A percentile compares a stretch with the other conserved stretches of the same genome.
phyloP scores from a whole-genome alignment of 2,797 vertebrate genomes.

The Hoplostethus mediterraneus region DNA sequence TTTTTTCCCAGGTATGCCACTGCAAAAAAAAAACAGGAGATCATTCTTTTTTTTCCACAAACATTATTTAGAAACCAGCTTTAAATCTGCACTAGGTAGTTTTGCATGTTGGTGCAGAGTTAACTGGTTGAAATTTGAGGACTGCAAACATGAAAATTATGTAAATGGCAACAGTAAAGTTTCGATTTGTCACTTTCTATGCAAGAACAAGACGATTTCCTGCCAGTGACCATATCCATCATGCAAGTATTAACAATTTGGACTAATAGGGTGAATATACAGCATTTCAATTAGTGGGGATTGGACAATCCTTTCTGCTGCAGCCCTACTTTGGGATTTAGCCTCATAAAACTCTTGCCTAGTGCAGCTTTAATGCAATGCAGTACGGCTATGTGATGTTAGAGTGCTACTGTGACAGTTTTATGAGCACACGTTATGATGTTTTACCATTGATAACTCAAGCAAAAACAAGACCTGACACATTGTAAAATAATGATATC shows the following conservation, averaged over 20 bases:
- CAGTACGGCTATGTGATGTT: not conserved
- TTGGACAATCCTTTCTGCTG: too few relatives aligned
- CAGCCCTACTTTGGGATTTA: not conserved
- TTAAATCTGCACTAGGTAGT: not conserved
- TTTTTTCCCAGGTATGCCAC: constrained; percentile 92
- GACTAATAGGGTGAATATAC: too few relatives aligned
- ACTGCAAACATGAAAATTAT: not conserved
- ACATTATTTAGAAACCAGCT: not conserved
- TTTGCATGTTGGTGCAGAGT: not conserved
- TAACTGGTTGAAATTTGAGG: not conserved
- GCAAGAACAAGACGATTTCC: not conserved
- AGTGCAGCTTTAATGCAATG: constrained; percentile 9
- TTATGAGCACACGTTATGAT: constrained; percentile 40
- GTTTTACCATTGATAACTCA: constrained; percentile 11
- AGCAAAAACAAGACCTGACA: constrained; percentile 18
- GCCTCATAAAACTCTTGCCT: constrained; percentile 6
- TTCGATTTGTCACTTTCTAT: constrained; percentile 5
- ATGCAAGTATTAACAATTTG: too few relatives aligned
- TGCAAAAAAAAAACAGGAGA: constrained; percentile 73
- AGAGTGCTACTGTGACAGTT: constrained; percentile 26
- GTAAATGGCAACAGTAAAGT: not conserved
- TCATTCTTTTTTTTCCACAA: constrained; percentile 34
- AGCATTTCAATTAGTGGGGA: too few relatives aligned
- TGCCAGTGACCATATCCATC: not conserved
- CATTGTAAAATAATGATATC: constrained; percentile 11